phyloP scores from a whole-genome alignment of 2,797 vertebrate genomes.

The Esox lucius region DNA sequence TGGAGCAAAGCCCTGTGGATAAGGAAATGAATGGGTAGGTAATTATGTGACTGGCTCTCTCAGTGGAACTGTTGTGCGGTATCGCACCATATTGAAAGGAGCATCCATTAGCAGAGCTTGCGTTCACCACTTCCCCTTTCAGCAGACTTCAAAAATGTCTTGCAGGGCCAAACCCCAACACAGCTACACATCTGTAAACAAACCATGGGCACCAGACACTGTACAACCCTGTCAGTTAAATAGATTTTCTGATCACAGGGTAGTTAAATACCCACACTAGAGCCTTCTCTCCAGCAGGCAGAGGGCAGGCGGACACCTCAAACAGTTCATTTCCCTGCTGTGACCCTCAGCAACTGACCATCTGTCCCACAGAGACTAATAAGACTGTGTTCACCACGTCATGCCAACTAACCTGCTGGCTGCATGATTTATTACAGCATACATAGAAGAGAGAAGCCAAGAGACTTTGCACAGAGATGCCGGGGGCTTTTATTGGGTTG shows the following conservation, averaged over 20 bases:
- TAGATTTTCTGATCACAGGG: conserved; percentile 13
- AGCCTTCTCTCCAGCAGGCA: too few relatives aligned
- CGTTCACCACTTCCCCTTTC: conserved; percentile 31
- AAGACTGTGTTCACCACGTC: too few relatives aligned
- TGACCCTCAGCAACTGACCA: too few relatives aligned
- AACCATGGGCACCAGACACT: conserved; percentile 10
- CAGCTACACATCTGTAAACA: conserved; percentile 37
- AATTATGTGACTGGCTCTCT: conserved; percentile 16
- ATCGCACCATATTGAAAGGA: conserved; percentile 35
- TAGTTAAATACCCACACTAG: background rate
- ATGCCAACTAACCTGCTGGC: too few relatives aligned
- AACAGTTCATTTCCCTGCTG: too few relatives aligned
- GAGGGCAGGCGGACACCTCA: too few relatives aligned
- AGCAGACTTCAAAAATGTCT: conserved; percentile 37
- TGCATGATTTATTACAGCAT: too few relatives aligned
- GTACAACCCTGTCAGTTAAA: conserved; percentile 2
- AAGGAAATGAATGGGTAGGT: conserved; percentile 20
- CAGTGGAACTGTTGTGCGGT: conserved; percentile 25
- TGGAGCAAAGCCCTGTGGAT: conserved; percentile 8
- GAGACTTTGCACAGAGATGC: too few relatives aligned
- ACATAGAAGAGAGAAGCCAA: too few relatives aligned
- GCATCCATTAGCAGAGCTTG: conserved; percentile 46
- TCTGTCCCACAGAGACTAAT: too few relatives aligned
- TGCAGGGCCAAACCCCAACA: conserved; percentile 27
- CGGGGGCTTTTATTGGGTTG: too few relatives aligned